phyloP scores from a whole-genome alignment of 2,888 invertebrate genomes.

The Teleiodes luculella region DNA sequence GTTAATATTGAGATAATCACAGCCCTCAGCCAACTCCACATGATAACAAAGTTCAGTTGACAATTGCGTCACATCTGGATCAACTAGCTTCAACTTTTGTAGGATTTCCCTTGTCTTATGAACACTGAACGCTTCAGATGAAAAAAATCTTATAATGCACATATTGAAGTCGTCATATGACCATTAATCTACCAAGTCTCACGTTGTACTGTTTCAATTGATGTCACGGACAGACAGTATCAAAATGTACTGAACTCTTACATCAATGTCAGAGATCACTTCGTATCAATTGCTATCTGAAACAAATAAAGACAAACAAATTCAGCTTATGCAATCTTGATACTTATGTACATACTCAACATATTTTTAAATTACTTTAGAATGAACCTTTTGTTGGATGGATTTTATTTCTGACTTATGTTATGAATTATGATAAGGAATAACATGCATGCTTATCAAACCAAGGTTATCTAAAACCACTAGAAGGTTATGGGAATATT shows the following conservation, averaged over 20 bases:
- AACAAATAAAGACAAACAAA: slow-evolving; percentile 61
- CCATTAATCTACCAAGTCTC: slow-evolving; percentile 29
- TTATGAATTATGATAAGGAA: too few species aligned
- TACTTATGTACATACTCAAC: neutral
- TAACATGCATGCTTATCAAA: neutral
- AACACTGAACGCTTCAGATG: slow-evolving; percentile 79
- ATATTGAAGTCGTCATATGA: slow-evolving; percentile 43
- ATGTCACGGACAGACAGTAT: slow-evolving; percentile 27
- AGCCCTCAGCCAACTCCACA: slow-evolving; percentile 79
- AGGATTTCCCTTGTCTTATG: slow-evolving; percentile 80
- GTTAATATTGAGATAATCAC: slow-evolving; percentile 72
- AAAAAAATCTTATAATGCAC: slow-evolving; percentile 80
- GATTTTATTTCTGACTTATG: neutral
- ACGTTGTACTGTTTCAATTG: slow-evolving; percentile 33
- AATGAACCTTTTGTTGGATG: neutral
- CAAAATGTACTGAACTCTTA: slow-evolving; percentile 44
- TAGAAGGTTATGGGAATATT: neutral
- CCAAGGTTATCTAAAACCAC: neutral
- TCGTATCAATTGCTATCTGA: slow-evolving; percentile 52
- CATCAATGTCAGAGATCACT: slow-evolving; percentile 72
- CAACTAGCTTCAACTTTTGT: slow-evolving; percentile 70
- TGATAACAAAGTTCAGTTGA: slow-evolving; percentile 90
- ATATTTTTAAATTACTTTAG: neutral
- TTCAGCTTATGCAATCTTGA: slow-evolving; percentile 61
- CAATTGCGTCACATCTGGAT: slow-evolving; percentile 68